Percentiles rank a stretch among this genome's conserved stretches.
These are phyloP conservation scores for Tromatobia lineatoria DNA, from an alignment of 2,888 invertebrate species.

Conservation along the genomic window DNA sequence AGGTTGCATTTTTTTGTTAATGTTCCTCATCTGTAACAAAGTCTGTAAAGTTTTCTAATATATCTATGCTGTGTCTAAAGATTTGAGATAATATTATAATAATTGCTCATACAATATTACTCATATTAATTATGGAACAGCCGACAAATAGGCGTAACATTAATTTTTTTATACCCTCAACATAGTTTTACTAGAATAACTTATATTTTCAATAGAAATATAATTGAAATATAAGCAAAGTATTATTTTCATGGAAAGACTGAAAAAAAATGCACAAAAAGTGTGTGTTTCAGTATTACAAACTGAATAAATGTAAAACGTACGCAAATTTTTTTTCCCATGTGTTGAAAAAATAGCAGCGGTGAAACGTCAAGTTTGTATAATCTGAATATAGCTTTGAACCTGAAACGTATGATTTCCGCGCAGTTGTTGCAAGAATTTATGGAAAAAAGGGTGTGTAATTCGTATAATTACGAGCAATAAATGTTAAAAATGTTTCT, in stretches of 20 bases:
- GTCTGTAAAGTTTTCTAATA: too few relatives aligned
- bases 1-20: too few relatives aligned
- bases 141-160: neutral
- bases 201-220: neutral
- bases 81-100: too few relatives aligned
- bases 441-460: neutral
- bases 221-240: neutral
- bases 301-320: neutral
- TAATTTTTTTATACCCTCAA: neutral
- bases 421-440: neutral
- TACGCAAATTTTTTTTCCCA: neutral
- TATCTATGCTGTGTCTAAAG: too few relatives aligned
- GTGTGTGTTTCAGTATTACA: neutral
- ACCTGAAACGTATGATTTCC: neutral
- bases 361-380: neutral
- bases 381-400: neutral
- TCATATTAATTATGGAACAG: neutral
- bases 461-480: constrained; percentile 19
- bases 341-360: neutral
- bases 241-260: neutral
- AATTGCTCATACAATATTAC: neutral
- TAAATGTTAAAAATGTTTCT: constrained; percentile 12
- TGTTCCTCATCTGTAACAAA: neutral
- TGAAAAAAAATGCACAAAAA: neutral
- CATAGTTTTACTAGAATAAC: neutral